These are phyloP conservation scores for Stegophylla sp. DNA, from an alignment of 2,888 invertebrate species.

Conservation along the genomic window DNA sequence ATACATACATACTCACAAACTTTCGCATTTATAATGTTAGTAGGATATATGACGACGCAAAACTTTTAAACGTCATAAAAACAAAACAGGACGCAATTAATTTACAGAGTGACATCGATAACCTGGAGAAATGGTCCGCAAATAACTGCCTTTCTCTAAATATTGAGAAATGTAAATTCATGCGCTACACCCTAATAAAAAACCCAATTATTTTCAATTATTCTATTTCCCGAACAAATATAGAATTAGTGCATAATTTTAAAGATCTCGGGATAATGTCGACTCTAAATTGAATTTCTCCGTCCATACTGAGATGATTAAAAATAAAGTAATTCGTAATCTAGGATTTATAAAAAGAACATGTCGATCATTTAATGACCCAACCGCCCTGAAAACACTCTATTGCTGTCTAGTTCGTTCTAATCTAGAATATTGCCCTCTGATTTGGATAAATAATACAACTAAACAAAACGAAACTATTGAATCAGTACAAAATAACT, in stretches of 20 bases:
- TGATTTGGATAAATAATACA: no score
- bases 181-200: background rate
- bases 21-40: no score
- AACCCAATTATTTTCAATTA: conserved; percentile 2
- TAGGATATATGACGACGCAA: no score
- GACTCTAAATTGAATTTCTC: background rate
- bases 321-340: no score
- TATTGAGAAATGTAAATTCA: background rate
- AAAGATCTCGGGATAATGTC: background rate
- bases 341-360: background rate
- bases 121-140: background rate
- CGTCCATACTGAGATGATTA: background rate
- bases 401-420: background rate
- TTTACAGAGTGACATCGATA: background rate
- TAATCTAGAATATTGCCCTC: background rate
- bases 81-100: no score
- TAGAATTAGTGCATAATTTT: background rate
- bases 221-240: background rate
- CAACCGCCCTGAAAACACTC: background rate
- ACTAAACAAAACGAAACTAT: no score
- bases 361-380: background rate
- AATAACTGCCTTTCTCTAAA: background rate
- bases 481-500: no score
- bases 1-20: no score
- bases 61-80: no score